A percentile compares a stretch with the other conserved stretches of the same genome.
Evolutionary conservation across 1,140 invertebrate genomes (phyloP).

Genomic region (Oncopodura yosiiana): DNA sequence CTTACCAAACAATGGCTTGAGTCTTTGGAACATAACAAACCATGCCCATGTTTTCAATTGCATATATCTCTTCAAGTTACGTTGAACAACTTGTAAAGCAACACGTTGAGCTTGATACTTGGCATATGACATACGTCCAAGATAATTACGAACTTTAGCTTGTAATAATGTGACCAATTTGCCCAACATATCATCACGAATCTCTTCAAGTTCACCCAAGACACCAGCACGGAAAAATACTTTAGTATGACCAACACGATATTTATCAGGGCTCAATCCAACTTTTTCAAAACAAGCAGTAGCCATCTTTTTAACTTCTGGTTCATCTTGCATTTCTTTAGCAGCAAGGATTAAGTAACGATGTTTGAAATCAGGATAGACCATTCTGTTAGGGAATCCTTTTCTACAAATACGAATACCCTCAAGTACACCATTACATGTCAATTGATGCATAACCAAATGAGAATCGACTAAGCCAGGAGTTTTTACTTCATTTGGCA

Average conservation of each 20-base stretch:
- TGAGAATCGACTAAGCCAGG: constrained; percentile 54
- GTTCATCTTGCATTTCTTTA: constrained; percentile 74
- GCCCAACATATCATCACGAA: constrained; percentile 55
- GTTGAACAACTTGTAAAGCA: constrained; percentile 22
- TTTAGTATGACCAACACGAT: constrained; percentile 96
- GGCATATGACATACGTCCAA: constrained; percentile 44
- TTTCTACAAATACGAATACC: constrained; percentile 69
- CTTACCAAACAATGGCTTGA: too few relatives aligned
- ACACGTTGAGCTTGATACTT: constrained; percentile 17
- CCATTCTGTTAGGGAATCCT: constrained; percentile 99
- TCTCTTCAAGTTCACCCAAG: constrained; percentile 57
- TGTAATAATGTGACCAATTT: constrained; percentile 55
- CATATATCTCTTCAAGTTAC: constrained; percentile 20
- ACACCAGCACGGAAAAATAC: constrained; percentile 66
- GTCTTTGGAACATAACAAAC: too few relatives aligned
- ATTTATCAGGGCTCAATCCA: constrained; percentile 78
- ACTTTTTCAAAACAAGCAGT: constrained; percentile 72
- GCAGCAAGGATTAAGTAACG: constrained; percentile 98
- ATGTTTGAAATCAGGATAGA: constrained; percentile 85
- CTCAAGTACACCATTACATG: constrained; percentile 61
- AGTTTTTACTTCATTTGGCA: constrained; percentile 53
- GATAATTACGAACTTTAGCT: constrained; percentile 50
- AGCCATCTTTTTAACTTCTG: constrained; percentile 65
- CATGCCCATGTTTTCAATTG: constrained; percentile 20
- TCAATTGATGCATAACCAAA: constrained; percentile 54